Percentiles rank a stretch among this genome's conserved stretches.
Conservation (phyloP, 2,113 vertebrate genomes). For the Oenanthe melanoleuca region DNA sequence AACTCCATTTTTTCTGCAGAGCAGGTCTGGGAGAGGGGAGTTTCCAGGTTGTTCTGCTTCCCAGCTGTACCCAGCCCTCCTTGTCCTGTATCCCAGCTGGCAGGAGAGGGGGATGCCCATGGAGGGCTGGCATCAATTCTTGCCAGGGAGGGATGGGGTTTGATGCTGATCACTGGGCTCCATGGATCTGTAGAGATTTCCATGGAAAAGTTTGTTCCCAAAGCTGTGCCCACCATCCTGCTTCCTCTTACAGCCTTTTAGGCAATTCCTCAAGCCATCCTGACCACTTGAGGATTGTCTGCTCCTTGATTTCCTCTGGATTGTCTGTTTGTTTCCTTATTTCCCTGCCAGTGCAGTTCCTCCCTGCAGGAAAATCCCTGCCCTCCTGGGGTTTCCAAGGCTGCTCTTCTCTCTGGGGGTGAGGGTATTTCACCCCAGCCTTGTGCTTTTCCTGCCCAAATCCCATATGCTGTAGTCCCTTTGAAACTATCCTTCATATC, state of each 20-base stretch:
- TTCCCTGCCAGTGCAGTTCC: background rate
- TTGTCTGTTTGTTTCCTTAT: background rate
- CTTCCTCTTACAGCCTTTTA: background rate
- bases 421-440: background rate
- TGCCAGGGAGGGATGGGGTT: background rate
- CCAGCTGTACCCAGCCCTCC: accelerated
- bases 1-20: background rate
- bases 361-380: background rate
- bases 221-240: background rate
- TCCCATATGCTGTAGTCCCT: accelerated
- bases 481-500: background rate
- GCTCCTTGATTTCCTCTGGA: background rate
- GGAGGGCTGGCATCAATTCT: background rate
- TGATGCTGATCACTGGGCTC: background rate
- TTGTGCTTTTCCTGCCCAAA: background rate
- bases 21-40: background rate
- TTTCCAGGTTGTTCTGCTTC: background rate
- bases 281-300: too few species aligned
- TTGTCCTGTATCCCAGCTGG: background rate
- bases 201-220: background rate
- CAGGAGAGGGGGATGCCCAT: accelerated
- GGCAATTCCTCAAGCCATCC: background rate
- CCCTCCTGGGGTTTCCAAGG: background rate
- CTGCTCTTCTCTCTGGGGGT: background rate
- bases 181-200: background rate